Percentiles rank a stretch among this genome's conserved stretches.
phyloP scores from a whole-genome alignment of 2,797 vertebrate species.

The Pipistrellus pygmaeus region DNA sequence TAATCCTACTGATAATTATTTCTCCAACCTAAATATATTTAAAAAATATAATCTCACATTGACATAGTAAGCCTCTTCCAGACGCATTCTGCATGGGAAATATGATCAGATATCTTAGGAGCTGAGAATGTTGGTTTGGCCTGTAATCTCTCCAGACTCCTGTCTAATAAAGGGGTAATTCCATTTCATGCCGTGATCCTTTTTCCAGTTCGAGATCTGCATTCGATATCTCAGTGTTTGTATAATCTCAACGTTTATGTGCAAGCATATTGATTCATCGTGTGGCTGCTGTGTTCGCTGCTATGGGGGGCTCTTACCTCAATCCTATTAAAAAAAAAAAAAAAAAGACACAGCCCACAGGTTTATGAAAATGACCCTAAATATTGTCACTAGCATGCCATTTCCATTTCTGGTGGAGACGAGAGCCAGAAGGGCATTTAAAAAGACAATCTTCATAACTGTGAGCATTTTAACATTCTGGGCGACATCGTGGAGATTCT shows the following conservation, averaged over 20 bases:
- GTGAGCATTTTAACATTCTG: constrained; percentile 54
- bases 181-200: constrained; percentile 40
- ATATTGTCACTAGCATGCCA: constrained; percentile 61
- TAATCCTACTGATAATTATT: constrained; percentile 65
- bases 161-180: constrained; percentile 72
- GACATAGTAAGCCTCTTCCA: constrained; percentile 52
- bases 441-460: constrained; percentile 11
- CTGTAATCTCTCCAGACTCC: constrained; percentile 62
- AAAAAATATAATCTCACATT: constrained; percentile 36
- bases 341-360: constrained; percentile 34
- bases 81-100: constrained; percentile 62
- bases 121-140: constrained; percentile 40
- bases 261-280: constrained; percentile 53
- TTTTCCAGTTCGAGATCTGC: constrained; percentile 65
- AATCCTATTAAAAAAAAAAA: constrained; percentile 55
- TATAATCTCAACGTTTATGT: constrained; percentile 66
- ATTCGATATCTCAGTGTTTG: constrained; percentile 61
- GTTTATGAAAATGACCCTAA: constrained; percentile 49
- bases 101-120: constrained; percentile 50
- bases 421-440: neutral
- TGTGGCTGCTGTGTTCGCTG: neutral
- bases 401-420: constrained; percentile 59
- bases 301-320: constrained; percentile 66
- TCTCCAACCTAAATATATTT: constrained; percentile 12
- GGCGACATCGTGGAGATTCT: constrained; percentile 33